These are phyloP conservation scores for Trissolcus basalis DNA, from an alignment of 1,140 invertebrate species.

Conservation along the genomic window DNA sequence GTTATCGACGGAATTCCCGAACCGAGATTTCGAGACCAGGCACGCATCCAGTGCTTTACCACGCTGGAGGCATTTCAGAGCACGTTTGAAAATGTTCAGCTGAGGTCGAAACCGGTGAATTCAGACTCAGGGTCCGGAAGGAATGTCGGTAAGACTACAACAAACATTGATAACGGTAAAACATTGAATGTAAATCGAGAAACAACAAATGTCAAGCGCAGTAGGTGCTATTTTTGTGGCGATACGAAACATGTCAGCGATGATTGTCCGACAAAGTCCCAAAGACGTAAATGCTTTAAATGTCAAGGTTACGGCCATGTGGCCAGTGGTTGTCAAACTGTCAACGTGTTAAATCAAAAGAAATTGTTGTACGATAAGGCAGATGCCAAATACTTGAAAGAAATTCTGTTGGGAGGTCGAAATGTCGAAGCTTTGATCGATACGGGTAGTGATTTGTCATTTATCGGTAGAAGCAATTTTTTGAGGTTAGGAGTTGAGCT, in stretches of 20 bases:
- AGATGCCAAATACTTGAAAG: neutral
- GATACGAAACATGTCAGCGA: neutral
- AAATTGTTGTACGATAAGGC: neutral
- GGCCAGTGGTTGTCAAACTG: neutral
- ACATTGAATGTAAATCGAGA: neutral
- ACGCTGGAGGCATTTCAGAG: slow-evolving; percentile 2
- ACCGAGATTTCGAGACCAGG: slow-evolving; percentile 18
- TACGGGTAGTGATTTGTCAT: slow-evolving; percentile 5
- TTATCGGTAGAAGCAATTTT: neutral
- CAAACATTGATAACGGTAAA: neutral
- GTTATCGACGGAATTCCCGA: slow-evolving; percentile 35
- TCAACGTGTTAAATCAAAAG: neutral
- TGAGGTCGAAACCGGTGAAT: neutral
- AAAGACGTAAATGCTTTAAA: slow-evolving; percentile 8
- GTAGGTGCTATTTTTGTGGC: slow-evolving; percentile 13
- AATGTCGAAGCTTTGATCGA: slow-evolving; percentile 1
- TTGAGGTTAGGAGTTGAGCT: neutral
- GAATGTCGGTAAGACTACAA: neutral
- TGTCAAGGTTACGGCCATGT: slow-evolving; percentile 1
- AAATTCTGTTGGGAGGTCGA: neutral
- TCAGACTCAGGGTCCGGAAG: slow-evolving; percentile 1
- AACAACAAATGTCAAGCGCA: neutral
- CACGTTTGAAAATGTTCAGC: slow-evolving; percentile 25
- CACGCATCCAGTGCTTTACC: slow-evolving; percentile 16
- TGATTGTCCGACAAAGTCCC: slow-evolving; percentile 2